These are phyloP conservation scores for Aphidius ervi DNA, from an alignment of 1,140 invertebrate genomes.

Conservation along the genomic window DNA sequence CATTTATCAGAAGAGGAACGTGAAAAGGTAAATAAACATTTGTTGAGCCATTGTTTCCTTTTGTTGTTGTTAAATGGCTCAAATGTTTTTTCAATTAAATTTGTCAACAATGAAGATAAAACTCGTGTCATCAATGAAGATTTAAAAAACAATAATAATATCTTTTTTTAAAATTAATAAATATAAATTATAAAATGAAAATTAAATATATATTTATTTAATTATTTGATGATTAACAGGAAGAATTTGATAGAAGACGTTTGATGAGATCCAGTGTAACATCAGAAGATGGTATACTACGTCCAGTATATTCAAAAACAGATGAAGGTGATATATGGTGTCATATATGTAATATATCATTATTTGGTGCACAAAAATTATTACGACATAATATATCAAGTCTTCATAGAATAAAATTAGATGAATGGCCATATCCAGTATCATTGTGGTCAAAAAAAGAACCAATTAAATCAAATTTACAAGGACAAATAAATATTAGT, in stretches of 20 bases:
- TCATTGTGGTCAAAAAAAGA: constrained; percentile 44
- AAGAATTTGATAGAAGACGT: constrained; percentile 49
- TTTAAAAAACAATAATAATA: too few species aligned
- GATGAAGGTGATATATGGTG: constrained; percentile 53
- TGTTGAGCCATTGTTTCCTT: constrained; percentile 3
- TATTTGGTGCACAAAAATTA: constrained; percentile 50
- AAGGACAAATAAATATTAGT: constrained; percentile 20
- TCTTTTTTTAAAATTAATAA: too few species aligned
- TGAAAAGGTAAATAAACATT: constrained; percentile 43
- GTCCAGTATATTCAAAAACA: constrained; percentile 49
- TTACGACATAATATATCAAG: constrained; percentile 47
- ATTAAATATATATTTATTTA: too few species aligned
- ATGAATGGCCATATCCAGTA: constrained; percentile 52
- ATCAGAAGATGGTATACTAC: constrained; percentile 48
- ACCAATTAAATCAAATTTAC: constrained; percentile 16
- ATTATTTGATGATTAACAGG: constrained; percentile 33
- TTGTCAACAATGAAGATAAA: background rate
- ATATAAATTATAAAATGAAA: too few species aligned
- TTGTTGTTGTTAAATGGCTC: background rate
- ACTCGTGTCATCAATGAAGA: too few species aligned
- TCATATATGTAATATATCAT: constrained; percentile 50
- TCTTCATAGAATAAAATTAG: constrained; percentile 50
- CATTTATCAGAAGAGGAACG: constrained; percentile 47
- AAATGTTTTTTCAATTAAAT: background rate
- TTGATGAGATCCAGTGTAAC: constrained; percentile 52